Evolutionary conservation across 2,113 vertebrate genomes (phyloP).

Genomic region (Ailurus styani): DNA sequence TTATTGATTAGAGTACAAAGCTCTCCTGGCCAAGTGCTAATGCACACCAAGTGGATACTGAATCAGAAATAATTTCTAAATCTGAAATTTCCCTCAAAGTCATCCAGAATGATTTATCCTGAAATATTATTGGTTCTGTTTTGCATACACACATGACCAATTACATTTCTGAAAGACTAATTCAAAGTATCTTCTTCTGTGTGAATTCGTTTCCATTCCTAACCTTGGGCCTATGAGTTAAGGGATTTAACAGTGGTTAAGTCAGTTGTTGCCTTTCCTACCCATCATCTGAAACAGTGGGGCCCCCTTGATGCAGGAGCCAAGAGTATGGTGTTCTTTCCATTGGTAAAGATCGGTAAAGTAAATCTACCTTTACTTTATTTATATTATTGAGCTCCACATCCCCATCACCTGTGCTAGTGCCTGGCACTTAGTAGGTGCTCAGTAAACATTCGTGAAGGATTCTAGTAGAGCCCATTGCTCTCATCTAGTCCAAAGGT

Average conservation of each 20-base stretch:
- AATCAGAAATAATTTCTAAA: conserved; percentile 27
- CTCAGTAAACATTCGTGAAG: neutral
- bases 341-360: rapidly evolving
- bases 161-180: neutral
- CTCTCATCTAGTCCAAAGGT: neutral
- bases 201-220: neutral
- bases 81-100: conserved; percentile 17
- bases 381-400: neutral
- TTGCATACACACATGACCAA: neutral
- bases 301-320: neutral
- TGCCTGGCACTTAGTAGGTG: neutral
- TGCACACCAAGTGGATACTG: neutral
- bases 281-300: neutral
- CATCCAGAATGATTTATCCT: neutral
- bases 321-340: neutral
- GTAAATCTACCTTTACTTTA: neutral
- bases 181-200: neutral
- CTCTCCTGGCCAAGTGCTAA: conserved; percentile 16
- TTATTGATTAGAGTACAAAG: conserved; percentile 27
- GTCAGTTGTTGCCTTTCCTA: neutral
- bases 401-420: neutral
- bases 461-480: neutral
- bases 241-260: neutral
- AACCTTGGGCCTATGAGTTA: neutral
- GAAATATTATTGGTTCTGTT: neutral